Evolutionary conservation across 2,888 invertebrate species (phyloP), one percentile per base, ranked within the genome.

Genomic region (Megastigmus dorsalis): DNA sequence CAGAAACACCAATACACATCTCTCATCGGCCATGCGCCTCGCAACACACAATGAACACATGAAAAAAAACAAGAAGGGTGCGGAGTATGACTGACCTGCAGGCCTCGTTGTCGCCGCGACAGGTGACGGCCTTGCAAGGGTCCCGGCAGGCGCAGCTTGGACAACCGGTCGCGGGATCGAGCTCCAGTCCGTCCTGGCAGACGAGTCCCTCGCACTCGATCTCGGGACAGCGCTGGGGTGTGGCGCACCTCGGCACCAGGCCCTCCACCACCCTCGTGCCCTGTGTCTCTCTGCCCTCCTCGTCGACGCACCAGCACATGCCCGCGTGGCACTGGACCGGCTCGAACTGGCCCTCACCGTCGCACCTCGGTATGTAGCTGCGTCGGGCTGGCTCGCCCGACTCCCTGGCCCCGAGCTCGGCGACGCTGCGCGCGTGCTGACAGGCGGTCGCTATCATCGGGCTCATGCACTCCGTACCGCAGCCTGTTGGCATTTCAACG

Each of bases 301-400:
- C 86, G 80, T 95, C 93, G 0, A 95, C 95, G 85, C 96, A 96
- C 95, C 95, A 96, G 85, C 95, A 96, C 78, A 91, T 89, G 26
- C 91, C 90, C 26, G 91, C 92, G 79, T 92, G 91, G 82, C 95
- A 96, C 82, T 96, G 95, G 0, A 95, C 91, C 1, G 89, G 87
- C 55, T 92, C 91, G 88, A 93, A 96, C 0, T 90, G 89, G 0
- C 96, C 96, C 1, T 85, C 82, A 0, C 89, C 89, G 55, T 91
- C 91, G 83, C 96, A 96, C 72, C 91, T 90, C 0, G 95, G 95
- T 15, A 95, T 92, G 87, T 93, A 94, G 63, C 92, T 90, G 85
- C 93, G 92, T 3, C 93, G 91, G 0, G 94, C 94, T 0, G 95
- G 95, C 66, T 93, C 93, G 0, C 95, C 95, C 10, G 92, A 89